Base-by-base conservation (phyloP, 1,140 invertebrate genomes). In the Kradibia gibbosae region DNA sequence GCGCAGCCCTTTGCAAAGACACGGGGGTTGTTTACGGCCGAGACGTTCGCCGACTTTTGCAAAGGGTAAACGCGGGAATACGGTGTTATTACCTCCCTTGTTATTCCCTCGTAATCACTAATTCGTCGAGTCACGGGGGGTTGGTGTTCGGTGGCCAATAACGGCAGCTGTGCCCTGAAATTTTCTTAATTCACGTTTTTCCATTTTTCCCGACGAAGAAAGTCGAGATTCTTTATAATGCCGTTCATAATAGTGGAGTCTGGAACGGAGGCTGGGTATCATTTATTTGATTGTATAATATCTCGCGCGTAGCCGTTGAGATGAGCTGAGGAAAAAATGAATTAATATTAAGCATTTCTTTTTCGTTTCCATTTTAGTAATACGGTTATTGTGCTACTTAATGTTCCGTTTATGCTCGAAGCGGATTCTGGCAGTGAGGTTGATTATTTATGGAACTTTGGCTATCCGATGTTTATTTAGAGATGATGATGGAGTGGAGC, bases 271-370 rank as follows among this genome's bases (percentile, higher is more conserved):
- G 31, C 36, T 62, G 25, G 70, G 48, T 82, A 82, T 82, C 81
- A 48, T 82, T 82, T 82, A 82, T 82, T 82, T 82, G 81, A 82
- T 82, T 82, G 81, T 75, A 31, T 42, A 60, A 82, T 82, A 82
- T 77, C 75, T 82, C 45, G 57, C 60, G 45, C 25, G 57, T 22
- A 48, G 42, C 17, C 57, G 62, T 77, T 36, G 71, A 34, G 48
- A 28, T 50, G n/a, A 48, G 62, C 76, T 25, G 45, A 2, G 62
- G 53, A 42, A 53, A 76, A 81, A 75, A 53, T 60, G 72, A 45
- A 81, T 81, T 71, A 81, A 76, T 71, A 74, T 65, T 67, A 67
- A 36, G 42, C 1, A 70, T 65, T 34, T 80, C 60, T 72, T 74
- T 65, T 45, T 45, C 31, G 17, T 36, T 72, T 60, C 39, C n/a